Conservation (phyloP, 2,797 vertebrate species). For the Acipenser oxyrinchus region DNA sequence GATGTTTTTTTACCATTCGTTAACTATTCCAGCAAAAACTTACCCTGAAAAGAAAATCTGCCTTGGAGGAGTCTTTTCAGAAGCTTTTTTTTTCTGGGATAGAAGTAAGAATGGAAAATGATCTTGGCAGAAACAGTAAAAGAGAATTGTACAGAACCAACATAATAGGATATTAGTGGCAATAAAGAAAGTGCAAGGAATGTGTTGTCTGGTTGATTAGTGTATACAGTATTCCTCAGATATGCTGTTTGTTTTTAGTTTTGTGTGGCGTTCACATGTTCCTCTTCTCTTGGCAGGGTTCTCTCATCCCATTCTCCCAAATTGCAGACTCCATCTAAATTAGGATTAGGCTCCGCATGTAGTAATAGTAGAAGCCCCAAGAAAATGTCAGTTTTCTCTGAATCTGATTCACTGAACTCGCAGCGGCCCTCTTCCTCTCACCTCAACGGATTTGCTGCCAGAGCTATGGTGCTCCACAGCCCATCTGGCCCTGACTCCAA, state of each 20-base stretch:
- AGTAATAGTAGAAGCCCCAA: conserved; percentile 46
- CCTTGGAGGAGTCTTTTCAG: too few relatives aligned
- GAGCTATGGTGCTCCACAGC: conserved; percentile 23
- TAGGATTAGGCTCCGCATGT: conserved; percentile 35
- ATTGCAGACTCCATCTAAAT: conserved; percentile 41
- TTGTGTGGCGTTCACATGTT: conserved; percentile 16
- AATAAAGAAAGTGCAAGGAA: too few relatives aligned
- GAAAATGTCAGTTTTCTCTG: conserved; percentile 38
- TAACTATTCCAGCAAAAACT: too few relatives aligned
- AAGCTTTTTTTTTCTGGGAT: too few relatives aligned
- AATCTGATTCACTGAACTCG: conserved; percentile 10
- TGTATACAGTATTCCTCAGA: background rate
- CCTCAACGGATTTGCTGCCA: conserved; percentile 41
- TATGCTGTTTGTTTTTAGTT: background rate
- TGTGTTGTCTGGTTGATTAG: background rate
- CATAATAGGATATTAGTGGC: too few relatives aligned
- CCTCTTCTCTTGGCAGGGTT: conserved; percentile 43
- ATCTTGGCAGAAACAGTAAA: too few relatives aligned
- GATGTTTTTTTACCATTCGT: too few relatives aligned
- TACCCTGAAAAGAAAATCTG: too few relatives aligned
- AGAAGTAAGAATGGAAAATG: too few relatives aligned
- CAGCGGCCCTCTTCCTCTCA: conserved; percentile 37
- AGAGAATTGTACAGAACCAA: too few relatives aligned
- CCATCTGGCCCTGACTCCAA: conserved; percentile 32
- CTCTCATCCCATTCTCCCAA: conserved; percentile 52